These are phyloP conservation scores for Sarcophaga variegata DNA, from an alignment of 2,888 invertebrate genomes.

Conservation along the genomic window DNA sequence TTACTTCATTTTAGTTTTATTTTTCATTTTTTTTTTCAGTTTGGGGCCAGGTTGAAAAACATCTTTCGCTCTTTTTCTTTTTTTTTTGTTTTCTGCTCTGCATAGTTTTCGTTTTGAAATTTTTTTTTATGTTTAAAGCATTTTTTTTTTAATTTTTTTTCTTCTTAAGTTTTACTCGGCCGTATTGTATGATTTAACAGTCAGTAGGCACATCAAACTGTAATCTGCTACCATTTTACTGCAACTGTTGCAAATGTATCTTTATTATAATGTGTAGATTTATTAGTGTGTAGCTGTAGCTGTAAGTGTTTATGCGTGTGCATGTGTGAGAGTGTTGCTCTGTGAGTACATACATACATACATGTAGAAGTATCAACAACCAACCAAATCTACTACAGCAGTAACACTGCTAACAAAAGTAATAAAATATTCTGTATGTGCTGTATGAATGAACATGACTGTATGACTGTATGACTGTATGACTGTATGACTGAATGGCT, in stretches of 20 bases:
- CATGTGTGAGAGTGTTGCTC: neutral
- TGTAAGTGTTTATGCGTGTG: conserved; percentile 8
- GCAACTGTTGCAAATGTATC: conserved; percentile 70
- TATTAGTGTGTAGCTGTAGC: neutral
- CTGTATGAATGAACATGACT: neutral
- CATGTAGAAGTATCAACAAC: conserved; percentile 10
- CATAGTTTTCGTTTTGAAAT: conserved; percentile 8
- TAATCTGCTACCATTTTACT: conserved; percentile 72
- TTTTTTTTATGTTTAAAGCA: neutral
- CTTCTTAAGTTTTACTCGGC: conserved; percentile 10
- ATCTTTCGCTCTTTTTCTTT: conserved; percentile 31
- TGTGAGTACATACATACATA: neutral
- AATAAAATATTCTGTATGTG: conserved; percentile 52
- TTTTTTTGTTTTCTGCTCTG: conserved; percentile 17
- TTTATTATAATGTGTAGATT: conserved; percentile 52
- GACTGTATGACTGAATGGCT: neutral
- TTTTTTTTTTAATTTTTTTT: conserved; percentile 12
- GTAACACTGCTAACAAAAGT: conserved; percentile 7
- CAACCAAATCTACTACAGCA: neutral
- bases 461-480: conserved; percentile 33
- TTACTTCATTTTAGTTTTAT: conserved; percentile 8
- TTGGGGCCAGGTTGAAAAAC: conserved; percentile 44
- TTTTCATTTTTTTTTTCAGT: neutral
- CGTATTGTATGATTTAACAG: conserved; percentile 67
- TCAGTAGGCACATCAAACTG: conserved; percentile 72